phyloP scores from a whole-genome alignment of 2,113 vertebrate species.

The Craseonycteris thonglongyai region DNA sequence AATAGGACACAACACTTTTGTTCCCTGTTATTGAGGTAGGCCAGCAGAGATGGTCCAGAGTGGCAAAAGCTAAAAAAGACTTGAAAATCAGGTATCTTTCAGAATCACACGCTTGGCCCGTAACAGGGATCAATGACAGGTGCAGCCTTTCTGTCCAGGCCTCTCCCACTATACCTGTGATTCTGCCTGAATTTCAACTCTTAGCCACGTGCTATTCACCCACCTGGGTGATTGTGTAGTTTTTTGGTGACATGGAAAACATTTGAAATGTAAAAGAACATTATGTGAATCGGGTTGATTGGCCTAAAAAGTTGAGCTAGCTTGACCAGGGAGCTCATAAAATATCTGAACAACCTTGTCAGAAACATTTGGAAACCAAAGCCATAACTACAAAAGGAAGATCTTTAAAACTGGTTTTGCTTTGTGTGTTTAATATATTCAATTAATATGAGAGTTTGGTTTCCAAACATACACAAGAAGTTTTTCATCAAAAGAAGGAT shows the following conservation, averaged over 20 bases:
- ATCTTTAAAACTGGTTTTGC: constrained; percentile 26
- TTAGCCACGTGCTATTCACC: background rate
- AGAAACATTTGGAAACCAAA: constrained; percentile 22
- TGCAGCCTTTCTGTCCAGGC: background rate
- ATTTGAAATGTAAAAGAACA: background rate
- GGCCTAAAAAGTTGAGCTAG: background rate
- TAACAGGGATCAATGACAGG: background rate
- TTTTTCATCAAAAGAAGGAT: constrained; percentile 51
- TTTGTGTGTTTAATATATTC: constrained; percentile 14
- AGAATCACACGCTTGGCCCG: background rate
- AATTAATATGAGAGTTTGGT: constrained; percentile 38
- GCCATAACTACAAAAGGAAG: background rate
- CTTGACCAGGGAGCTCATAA: background rate
- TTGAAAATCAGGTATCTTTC: background rate
- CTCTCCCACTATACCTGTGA: background rate
- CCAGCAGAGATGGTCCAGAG: background rate
- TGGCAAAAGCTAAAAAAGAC: background rate
- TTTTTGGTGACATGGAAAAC: background rate
- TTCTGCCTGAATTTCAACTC: background rate
- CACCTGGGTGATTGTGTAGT: background rate
- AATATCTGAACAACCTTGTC: background rate
- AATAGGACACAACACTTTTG: background rate
- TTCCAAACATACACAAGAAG: constrained; percentile 55
- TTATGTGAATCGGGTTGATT: background rate
- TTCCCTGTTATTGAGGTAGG: background rate